These are phyloP conservation scores for Bradynema listronoti DNA, from an alignment of 1,140 invertebrate species.

Conservation along the genomic window DNA sequence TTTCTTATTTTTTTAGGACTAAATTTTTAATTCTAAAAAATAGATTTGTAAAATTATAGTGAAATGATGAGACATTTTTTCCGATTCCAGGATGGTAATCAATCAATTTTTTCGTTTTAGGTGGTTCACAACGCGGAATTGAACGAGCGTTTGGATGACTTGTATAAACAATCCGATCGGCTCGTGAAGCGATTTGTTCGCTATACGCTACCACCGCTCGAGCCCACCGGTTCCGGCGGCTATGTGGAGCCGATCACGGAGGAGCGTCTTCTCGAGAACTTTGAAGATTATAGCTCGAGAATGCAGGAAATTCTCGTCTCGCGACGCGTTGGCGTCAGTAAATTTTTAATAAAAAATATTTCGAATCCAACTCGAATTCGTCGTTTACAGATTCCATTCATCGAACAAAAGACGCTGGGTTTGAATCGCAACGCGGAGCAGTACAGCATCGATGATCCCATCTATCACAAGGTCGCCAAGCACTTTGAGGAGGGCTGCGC, in stretches of 20 bases:
- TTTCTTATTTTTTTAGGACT: no score
- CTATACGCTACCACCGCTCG: background rate
- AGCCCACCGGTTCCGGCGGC: no score
- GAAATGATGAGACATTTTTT: no score
- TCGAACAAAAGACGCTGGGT: background rate
- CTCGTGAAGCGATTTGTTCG: background rate
- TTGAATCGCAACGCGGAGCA: conserved; percentile 2
- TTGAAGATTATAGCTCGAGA: background rate
- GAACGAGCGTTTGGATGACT: background rate
- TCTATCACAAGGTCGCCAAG: conserved; percentile 15
- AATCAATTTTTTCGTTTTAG: no score
- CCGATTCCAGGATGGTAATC: no score
- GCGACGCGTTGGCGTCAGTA: background rate
- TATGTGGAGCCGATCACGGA: no score
- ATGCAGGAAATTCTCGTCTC: background rate
- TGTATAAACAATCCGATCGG: background rate
- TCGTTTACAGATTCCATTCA: conserved; percentile 6
- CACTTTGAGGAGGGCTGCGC: conserved; percentile 14
- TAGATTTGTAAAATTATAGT: no score
- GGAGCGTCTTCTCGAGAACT: background rate
- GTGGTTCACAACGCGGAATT: no score
- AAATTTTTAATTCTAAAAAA: no score
- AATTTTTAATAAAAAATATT: no score
- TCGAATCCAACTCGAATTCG: no score
- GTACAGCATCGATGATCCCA: conserved; percentile 17